A percentile compares a stretch with the other conserved stretches of the same genome.
phyloP scores from a whole-genome alignment of 2,888 invertebrate species.

The Oxyteleia sp. region DNA sequence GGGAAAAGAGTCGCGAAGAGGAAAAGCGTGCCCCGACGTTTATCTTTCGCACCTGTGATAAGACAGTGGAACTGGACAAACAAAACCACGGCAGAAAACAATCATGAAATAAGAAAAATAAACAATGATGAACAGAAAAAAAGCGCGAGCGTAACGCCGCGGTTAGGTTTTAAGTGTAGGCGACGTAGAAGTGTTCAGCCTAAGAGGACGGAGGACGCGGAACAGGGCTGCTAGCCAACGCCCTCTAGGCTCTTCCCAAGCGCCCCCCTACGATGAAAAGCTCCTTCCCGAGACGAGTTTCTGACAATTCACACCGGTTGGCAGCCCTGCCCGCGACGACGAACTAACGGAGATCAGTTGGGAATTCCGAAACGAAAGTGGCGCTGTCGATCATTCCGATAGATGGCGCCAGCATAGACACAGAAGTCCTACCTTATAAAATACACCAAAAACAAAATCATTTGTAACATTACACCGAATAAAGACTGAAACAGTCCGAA shows the following conservation, averaged over 20 bases:
- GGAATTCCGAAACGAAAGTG: background rate
- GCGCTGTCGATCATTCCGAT: background rate
- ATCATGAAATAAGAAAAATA: constrained; percentile 77
- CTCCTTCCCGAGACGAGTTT: constrained; percentile 1
- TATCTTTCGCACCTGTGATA: constrained; percentile 85
- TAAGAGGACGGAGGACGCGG: background rate
- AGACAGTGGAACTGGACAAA: constrained; percentile 76
- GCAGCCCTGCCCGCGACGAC: constrained; percentile 8
- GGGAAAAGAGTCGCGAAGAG: constrained; percentile 31
- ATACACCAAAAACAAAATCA: no score
- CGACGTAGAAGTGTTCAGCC: constrained; percentile 47
- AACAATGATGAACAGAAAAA: constrained; percentile 19
- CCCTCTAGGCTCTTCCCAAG: constrained; percentile 7
- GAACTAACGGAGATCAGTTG: constrained; percentile 14
- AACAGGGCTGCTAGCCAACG: constrained; percentile 9
- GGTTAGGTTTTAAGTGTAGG: constrained; percentile 48
- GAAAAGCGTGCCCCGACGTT: constrained; percentile 60
- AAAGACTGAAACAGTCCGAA: no score
- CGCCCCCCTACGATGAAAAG: background rate
- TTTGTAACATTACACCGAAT: no score
- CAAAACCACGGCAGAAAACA: constrained; percentile 79
- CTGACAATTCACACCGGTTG: constrained; percentile 7
- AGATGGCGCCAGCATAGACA: background rate
- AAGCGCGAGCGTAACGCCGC: constrained; percentile 14
- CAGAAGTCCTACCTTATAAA: no score